These are phyloP conservation scores for Pterocles orientalis DNA, from an alignment of 2,113 vertebrate species.

Conservation along the genomic window DNA sequence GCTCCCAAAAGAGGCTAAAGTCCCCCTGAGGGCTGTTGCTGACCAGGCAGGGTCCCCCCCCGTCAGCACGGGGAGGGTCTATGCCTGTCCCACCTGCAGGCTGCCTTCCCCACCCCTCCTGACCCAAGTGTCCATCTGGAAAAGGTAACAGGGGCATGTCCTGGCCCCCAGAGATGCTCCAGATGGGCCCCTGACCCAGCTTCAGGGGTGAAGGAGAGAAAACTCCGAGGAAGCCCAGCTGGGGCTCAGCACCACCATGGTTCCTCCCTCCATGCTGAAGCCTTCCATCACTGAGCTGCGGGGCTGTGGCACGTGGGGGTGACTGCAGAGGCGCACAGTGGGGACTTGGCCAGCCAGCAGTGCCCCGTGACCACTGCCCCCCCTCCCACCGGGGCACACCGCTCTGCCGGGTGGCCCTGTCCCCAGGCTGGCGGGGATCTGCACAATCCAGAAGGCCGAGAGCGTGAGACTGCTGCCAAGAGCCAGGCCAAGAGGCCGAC, in stretches of 20 bases:
- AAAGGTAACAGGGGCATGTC: neutral
- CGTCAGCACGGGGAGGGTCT: neutral
- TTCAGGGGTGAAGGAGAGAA: neutral
- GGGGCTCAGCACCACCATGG: fast-evolving
- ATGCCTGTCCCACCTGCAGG: fast-evolving
- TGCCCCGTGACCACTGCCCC: neutral
- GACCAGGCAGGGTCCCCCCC: neutral
- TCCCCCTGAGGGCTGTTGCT: neutral
- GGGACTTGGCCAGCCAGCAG: neutral
- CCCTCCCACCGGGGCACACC: fast-evolving
- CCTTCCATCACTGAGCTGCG: neutral
- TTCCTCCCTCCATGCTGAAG: neutral
- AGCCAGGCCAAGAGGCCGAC: neutral
- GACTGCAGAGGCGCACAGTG: fast-evolving
- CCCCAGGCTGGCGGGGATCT: neutral
- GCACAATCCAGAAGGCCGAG: neutral
- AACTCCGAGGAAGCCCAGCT: neutral
- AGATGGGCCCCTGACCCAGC: neutral
- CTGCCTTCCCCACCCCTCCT: neutral
- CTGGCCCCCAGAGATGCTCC: neutral
- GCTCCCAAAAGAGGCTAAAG: neutral
- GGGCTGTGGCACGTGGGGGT: fast-evolving
- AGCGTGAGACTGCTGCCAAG: neutral
- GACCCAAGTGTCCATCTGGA: neutral
- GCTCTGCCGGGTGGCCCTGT: fast-evolving